Base-by-base conservation (phyloP, 1,140 invertebrate species). In the Drosophila ercepeae region DNA sequence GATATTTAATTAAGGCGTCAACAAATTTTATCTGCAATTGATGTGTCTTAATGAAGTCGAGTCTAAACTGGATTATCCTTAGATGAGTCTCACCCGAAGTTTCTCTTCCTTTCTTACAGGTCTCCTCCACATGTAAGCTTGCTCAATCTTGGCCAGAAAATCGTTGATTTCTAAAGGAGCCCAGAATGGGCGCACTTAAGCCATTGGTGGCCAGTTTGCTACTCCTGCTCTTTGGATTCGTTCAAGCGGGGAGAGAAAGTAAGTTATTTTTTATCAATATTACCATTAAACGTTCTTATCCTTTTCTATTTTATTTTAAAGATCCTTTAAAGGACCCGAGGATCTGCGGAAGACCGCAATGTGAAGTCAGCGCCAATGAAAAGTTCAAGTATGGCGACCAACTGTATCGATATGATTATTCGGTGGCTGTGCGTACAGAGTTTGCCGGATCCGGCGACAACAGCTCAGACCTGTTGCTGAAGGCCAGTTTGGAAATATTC, bases 371-470 rank as follows among this genome's bases (percentile, higher is more conserved):
- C 0, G 32, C 36, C n/a, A 77, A 45, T 4, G 16, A 48, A 0
- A 95, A 95, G 88, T 95, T 95, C 72, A 93, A 92, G 65, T 95
- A 95, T 78, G 67, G 46, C 7, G 86, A 91, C 13, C 79, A 92
- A 49, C 90, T 93, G 21, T 95, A 95, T 75, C 92, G 92, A 63
- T 96, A 95, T 90, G 92, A 93, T 19, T 96, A 96, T 72, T 92
- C 92, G 59, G 92, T 94, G 7, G 92, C 94, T 55, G 92, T 94
- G 18, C 93, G 93, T 32, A 94, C 94, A 3, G 93, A 94, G 75
- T 95, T 95, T 61, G 92, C 93, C 53, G 94, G 94, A 2, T 94
- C 94, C 3, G 94, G 94, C 42, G 93, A 93, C 69, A 95, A 95
- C 69, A 92, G 93, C 25, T 95, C 95, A 3, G 94, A 93, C 46